Evolutionary conservation across 2,888 invertebrate genomes (phyloP).

Genomic region (Odontomyia ornata): DNA sequence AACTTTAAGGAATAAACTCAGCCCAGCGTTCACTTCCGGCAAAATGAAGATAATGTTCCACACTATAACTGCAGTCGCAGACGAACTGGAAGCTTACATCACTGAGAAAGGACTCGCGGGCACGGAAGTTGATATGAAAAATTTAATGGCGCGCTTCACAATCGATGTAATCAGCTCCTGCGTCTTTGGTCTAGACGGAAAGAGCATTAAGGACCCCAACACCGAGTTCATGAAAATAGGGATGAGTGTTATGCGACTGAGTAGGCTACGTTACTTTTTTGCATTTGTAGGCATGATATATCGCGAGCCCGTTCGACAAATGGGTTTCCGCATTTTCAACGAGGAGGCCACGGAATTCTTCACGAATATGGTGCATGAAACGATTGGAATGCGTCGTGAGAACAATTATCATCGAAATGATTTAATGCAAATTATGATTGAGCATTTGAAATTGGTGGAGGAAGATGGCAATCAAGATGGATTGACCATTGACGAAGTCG

Average conservation of each 20-base stretch:
- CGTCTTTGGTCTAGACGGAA: conserved; percentile 61
- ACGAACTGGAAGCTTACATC: conserved; percentile 46
- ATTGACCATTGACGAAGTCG: conserved; percentile 55
- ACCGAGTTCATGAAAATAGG: conserved; percentile 54
- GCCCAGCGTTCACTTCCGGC: conserved; percentile 51
- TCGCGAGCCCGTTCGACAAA: conserved; percentile 13
- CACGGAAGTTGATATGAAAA: conserved; percentile 48
- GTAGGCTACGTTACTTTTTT: conserved; percentile 33
- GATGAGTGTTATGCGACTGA: conserved; percentile 44
- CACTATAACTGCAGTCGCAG: conserved; percentile 48
- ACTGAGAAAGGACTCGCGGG: background rate
- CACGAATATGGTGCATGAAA: conserved; percentile 47
- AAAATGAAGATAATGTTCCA: conserved; percentile 51
- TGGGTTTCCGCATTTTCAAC: conserved; percentile 45
- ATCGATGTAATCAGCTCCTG: conserved; percentile 54
- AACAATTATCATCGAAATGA: conserved; percentile 51
- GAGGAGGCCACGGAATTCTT: conserved; percentile 46
- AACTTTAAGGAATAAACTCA: conserved; percentile 47
- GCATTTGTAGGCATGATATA: conserved; percentile 34
- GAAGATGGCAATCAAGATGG: conserved; percentile 32
- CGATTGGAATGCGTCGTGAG: conserved; percentile 47
- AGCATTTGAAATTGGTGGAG: conserved; percentile 47
- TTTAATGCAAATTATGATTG: conserved; percentile 50
- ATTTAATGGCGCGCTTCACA: conserved; percentile 48
- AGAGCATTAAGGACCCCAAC: conserved; percentile 56